Base-by-base conservation (phyloP, 2,113 vertebrate genomes). In the Lepisosteus osseus region DNA sequence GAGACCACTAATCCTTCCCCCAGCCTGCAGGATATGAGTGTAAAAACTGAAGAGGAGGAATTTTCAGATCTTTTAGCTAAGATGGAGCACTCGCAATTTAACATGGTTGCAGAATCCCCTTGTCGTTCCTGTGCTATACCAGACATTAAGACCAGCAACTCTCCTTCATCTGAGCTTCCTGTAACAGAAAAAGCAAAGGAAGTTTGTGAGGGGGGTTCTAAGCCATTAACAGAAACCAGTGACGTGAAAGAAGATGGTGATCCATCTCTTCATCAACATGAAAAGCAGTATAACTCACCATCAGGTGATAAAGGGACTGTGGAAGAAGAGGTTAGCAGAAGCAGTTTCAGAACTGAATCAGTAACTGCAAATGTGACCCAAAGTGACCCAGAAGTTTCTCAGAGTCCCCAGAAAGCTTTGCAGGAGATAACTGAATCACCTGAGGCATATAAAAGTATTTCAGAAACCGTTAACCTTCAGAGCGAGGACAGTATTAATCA, bases 31-130 rank as follows among this genome's bases (percentile, higher is more conserved):
- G 81, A 84, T 2, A 72, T 86, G 61, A 85, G 84, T 0, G 79
- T 93, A 69, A 95, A 92, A 77, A 88, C 86, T 0, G 88, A 90
- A 77, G 88, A 93, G 29, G 88, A 86, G 55, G 90, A 93, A 63
- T 92, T 92, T 78, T 88, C 91, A 0, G 87, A 89, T 43, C 88
- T 85, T 41, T 76, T 87, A 45, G 87, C 63, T 0, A 82, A 89
- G 67, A 81, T 85, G 67, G 82, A 85, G 54, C 79, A 89, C 62
- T 84, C 80, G 7, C 85, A 78, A 0, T 73, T 90, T 71, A 81
- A 83, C 12, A 6, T 72, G 13, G 72, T 82, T 72, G 83, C 85
- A 40, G 87, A 88, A 1, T 84, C 90, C 0, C 79, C 74, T 0
- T 79, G 84, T 67, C 77, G 84, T 45, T 82, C 87, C 72, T 82